Base-by-base conservation (phyloP, 2,888 invertebrate species). In the Creontiades dilutus region DNA sequence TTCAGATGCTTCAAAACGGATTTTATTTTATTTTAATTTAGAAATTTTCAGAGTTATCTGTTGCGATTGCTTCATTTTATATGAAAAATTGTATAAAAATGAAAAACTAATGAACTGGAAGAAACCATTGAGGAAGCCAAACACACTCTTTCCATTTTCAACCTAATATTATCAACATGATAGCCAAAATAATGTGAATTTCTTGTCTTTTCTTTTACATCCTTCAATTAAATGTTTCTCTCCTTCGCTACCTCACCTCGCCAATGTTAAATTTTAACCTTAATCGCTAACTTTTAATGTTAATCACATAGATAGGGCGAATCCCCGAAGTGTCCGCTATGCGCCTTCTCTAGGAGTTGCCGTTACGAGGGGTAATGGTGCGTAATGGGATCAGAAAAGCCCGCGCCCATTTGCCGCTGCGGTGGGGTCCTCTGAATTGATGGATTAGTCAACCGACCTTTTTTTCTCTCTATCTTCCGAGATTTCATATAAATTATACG, bases 401-500 rank as follows among this genome's bases (percentile, higher is more conserved):
- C 52, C 52, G 52, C 52, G 16, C 16, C 16, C 52, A 52, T 13
- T 52, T 13, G 52, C 52, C 13, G 52, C 16, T 52, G 52, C 3
- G 52, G 52, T 52, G 16, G 68, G 9, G 68, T 5, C 57, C 57
- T 57, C n/a, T 11, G 68, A 27, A 68, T 23, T 68, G 68, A 68
- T 68, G 68, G 68, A 68, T 68, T 68, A 68, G 23, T 68, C 68
- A 68, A 7, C 23, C 14, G 52, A 52, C 14, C 2, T 52, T 68
- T 68, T 27, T 68, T 68, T 68, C 23, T 23, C 12, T 27, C 68
- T 68, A 23, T 68, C 68, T 23, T 23, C 27, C 27, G 13, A 68
- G 68, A 68, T 68, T 82, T 82, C 13, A 82, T 82, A 82, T 82
- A 82, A 82, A 82, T 48, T 82, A 82, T 47, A 28, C 27, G 80